Base-by-base conservation (phyloP, 2,888 invertebrate species). In the Cryptus armator region DNA sequence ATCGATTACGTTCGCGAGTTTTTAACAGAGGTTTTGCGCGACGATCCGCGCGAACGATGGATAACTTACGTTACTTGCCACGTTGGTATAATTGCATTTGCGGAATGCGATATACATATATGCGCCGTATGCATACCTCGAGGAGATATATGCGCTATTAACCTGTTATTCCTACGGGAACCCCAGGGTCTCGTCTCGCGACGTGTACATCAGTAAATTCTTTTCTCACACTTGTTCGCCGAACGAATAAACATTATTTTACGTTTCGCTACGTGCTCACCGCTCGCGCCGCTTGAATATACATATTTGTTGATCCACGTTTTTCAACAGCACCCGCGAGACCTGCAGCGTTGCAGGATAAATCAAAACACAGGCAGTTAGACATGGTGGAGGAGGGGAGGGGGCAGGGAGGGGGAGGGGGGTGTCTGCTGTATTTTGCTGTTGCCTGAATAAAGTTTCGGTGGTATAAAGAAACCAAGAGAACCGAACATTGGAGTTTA, bases 381-480 rank as follows among this genome's bases (percentile, higher is more conserved):
- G 2, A 24, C 24, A 2, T 3, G 24, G 24, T 24, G 24, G 24
- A 0, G 24, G 24, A 1, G 24, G 24, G 24, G 24, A 2, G 3
- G 24, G 24, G 2, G 24, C 1, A 7, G 7, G 37, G 37, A 37
- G 37, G 37, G 37, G 9, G 1, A 37, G 1, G 37, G 7, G 37
- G 37, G 24, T 24, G 24, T 37, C 37, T 46, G 46, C 32, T 46
- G 5, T 68, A 59, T 32, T 68, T 75, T 56, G 53, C 67, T 19
- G 70, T 10, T 24, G 46, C n/a, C 76, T 32, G 64, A 75, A 81
- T 70, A 64, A 82, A 71, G 53, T 82, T 76, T 71, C 81, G 59
- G 24, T 53, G 59, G 46, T 71, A 32, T 32, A 75, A 80, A 37
- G 56, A 56, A 48, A 37, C 37, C 71, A 29, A 76, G 48, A 46